Percentiles rank a stretch among this genome's conserved stretches.
phyloP scores from a whole-genome alignment of 2,113 vertebrate genomes.

The Psittacula cyanocephala region DNA sequence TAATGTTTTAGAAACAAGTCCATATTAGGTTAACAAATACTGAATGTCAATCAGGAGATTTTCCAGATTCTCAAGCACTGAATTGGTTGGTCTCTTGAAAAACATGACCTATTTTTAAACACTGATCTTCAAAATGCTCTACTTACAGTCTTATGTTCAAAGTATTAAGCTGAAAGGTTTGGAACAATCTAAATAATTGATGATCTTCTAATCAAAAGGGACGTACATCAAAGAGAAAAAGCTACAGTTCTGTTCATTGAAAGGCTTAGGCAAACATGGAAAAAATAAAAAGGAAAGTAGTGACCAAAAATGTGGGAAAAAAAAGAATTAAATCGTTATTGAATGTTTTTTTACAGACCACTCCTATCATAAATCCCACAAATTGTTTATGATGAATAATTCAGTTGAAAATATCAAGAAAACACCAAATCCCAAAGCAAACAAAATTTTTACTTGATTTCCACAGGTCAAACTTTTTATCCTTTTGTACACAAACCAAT shows the following conservation, averaged over 20 bases:
- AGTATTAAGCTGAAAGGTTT: slow-evolving; percentile 62
- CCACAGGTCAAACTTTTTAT: background rate
- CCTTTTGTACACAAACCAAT: background rate
- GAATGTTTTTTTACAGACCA: background rate
- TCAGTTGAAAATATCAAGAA: background rate
- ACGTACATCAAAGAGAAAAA: slow-evolving; percentile 64
- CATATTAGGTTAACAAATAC: slow-evolving; percentile 29
- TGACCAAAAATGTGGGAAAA: background rate
- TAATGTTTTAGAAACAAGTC: slow-evolving; percentile 18
- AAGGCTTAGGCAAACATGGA: slow-evolving; percentile 8
- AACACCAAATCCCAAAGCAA: background rate
- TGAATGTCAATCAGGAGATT: slow-evolving; percentile 32
- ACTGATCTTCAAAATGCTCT: slow-evolving; percentile 67
- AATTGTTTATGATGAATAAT: slow-evolving; percentile 24
- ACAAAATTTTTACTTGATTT: background rate
- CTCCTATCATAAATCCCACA: background rate
- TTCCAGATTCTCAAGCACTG: slow-evolving; percentile 40
- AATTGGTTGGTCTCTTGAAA: slow-evolving; percentile 48
- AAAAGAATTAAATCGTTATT: background rate
- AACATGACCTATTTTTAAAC: slow-evolving; percentile 71
- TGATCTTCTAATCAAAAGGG: slow-evolving; percentile 68
- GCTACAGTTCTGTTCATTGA: slow-evolving; percentile 44
- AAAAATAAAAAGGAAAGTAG: background rate
- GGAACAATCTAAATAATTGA: slow-evolving; percentile 72
- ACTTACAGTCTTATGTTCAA: slow-evolving; percentile 63